Conservation (phyloP, 2,888 invertebrate genomes). For the Polydrusus cervinus region DNA sequence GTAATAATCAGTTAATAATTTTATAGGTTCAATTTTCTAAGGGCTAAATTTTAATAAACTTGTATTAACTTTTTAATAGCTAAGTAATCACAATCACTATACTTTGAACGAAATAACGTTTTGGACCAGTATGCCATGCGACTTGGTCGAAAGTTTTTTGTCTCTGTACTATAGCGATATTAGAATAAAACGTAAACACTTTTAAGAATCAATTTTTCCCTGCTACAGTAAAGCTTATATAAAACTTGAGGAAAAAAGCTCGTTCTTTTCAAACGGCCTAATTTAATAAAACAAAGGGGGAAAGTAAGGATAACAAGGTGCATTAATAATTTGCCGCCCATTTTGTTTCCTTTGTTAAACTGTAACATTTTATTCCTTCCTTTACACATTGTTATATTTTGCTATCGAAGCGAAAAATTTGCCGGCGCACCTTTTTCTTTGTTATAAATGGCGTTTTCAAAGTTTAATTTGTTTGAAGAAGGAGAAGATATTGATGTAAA, state of each 20-base stretch:
- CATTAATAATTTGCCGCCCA: constrained; percentile 41
- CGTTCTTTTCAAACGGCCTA: constrained; percentile 19
- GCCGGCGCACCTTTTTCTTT: constrained; percentile 22
- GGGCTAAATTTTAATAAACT: too few species aligned
- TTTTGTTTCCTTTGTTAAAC: constrained; percentile 34
- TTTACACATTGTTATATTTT: constrained; percentile 43
- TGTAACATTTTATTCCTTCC: constrained; percentile 31
- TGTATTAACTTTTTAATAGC: too few species aligned
- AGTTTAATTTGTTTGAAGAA: constrained; percentile 11
- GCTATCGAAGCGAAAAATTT: constrained; percentile 38
- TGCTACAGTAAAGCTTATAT: neutral
- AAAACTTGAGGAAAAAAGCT: neutral
- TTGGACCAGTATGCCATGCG: too few species aligned
- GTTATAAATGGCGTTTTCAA: constrained; percentile 6
- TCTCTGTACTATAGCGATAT: too few species aligned
- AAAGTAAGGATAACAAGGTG: constrained; percentile 41
- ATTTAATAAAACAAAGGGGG: constrained; percentile 32
- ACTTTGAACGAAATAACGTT: too few species aligned
- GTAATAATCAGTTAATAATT: too few species aligned
- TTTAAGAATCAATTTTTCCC: neutral
- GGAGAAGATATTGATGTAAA: neutral
- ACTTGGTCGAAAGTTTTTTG: too few species aligned
- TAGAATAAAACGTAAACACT: too few species aligned
- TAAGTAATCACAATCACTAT: too few species aligned
- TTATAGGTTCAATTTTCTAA: too few species aligned